phyloP scores from a whole-genome alignment of 2,797 vertebrate species.

The Synanceia verrucosa region DNA sequence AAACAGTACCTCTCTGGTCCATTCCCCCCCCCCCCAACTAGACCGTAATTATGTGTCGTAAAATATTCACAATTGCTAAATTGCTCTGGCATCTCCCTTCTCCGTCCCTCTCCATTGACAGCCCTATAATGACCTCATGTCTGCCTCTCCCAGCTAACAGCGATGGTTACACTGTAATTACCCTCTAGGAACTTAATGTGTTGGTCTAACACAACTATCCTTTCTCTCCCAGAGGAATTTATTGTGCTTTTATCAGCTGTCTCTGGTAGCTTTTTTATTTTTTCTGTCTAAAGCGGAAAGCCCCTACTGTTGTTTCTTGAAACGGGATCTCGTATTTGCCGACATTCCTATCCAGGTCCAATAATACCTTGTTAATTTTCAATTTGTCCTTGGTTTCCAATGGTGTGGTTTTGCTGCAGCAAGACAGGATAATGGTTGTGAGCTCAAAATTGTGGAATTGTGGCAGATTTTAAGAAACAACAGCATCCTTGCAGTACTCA shows the following conservation, averaged over 20 bases:
- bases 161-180: conserved; percentile 77
- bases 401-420: not conserved
- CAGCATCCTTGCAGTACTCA: not conserved
- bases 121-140: conserved; percentile 79
- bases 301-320: conserved; percentile 39
- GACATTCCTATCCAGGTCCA: conserved; percentile 38
- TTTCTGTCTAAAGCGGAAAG: conserved; percentile 43
- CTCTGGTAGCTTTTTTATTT: conserved; percentile 19
- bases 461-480: not conserved
- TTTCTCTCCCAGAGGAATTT: conserved; percentile 68
- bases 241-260: conserved; percentile 67
- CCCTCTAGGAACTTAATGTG: conserved; percentile 76
- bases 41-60: conserved; percentile 80
- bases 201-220: conserved; percentile 74
- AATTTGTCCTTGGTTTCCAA: conserved; percentile 46
- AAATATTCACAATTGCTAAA: conserved; percentile 82
- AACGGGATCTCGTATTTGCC: conserved; percentile 33
- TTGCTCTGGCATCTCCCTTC: conserved; percentile 74
- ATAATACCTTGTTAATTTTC: conserved; percentile 41
- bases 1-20: conserved; percentile 59
- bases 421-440: not conserved
- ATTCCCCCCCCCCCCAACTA: conserved; percentile 54
- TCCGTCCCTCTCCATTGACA: conserved; percentile 72
- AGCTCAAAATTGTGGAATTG: conserved; percentile 5
- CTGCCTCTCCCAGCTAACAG: conserved; percentile 76